phyloP scores from a whole-genome alignment of 2,888 invertebrate genomes.

The Ceratothoa steindachneri region DNA sequence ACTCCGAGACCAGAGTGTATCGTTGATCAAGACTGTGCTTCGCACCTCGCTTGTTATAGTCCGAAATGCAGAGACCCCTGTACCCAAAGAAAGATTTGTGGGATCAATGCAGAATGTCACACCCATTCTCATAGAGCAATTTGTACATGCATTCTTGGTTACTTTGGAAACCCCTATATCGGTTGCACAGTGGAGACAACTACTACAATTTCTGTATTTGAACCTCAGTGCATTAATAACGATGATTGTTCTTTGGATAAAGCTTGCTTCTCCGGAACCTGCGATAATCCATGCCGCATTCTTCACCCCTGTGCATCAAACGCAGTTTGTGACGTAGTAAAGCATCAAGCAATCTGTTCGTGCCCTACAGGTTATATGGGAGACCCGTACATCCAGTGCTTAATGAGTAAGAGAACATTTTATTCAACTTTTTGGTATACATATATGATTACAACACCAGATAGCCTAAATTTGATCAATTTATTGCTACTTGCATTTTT shows the following conservation, averaged over 20 bases:
- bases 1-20: conserved; percentile 63
- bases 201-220: conserved; percentile 26
- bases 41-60: conserved; percentile 50
- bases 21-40: conserved; percentile 73
- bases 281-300: conserved; percentile 50
- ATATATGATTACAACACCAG: too few species aligned
- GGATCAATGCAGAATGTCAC: conserved; percentile 57
- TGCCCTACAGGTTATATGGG: conserved; percentile 49
- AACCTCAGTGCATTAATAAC: conserved; percentile 50
- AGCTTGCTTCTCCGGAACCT: conserved; percentile 50
- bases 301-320: conserved; percentile 49
- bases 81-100: conserved; percentile 55
- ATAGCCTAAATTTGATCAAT: too few species aligned
- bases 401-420: conserved; percentile 65
- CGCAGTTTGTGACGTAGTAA: conserved; percentile 50
- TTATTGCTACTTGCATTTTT: too few species aligned
- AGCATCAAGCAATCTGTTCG: conserved; percentile 49
- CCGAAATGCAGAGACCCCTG: conserved; percentile 43
- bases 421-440: too few species aligned
- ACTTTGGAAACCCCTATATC: conserved; percentile 64
- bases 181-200: conserved; percentile 59
- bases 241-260: conserved; percentile 37
- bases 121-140: conserved; percentile 59
- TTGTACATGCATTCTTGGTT: conserved; percentile 75
- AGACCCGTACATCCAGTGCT: conserved; percentile 50